Conservation (phyloP, 2,113 vertebrate species). For the Reinhardtius hippoglossoides region DNA sequence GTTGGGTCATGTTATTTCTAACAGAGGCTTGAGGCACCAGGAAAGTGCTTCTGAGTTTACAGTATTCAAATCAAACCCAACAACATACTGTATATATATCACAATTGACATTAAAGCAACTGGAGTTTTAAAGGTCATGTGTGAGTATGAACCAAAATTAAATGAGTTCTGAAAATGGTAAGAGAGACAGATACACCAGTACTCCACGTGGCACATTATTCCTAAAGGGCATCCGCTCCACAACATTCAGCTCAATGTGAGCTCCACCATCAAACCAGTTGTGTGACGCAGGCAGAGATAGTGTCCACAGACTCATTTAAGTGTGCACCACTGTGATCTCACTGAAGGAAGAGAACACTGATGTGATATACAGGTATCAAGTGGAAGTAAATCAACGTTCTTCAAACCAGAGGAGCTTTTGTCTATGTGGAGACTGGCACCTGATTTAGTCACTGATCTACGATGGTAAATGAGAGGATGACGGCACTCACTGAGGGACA, state of each 20-base stretch:
- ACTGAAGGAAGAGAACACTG: neutral
- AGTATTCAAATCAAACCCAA: slow-evolving; percentile 22
- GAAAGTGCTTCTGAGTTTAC: slow-evolving; percentile 2
- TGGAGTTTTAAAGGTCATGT: slow-evolving; percentile 44
- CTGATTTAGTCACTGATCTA: neutral
- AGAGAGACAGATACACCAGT: slow-evolving; percentile 10
- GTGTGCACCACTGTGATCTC: neutral
- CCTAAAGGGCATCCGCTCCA: slow-evolving; percentile 42
- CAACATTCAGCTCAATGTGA: slow-evolving; percentile 16
- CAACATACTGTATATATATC: slow-evolving; percentile 8
- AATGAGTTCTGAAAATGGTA: slow-evolving; percentile 29
- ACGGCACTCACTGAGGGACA: too few relatives aligned
- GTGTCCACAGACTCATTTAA: neutral
- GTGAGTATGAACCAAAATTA: slow-evolving; percentile 40
- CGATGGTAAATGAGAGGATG: too few relatives aligned
- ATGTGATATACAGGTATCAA: too few relatives aligned
- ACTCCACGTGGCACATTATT: slow-evolving; percentile 26
- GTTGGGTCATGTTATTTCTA: neutral
- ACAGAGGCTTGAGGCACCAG: neutral
- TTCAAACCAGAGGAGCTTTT: neutral
- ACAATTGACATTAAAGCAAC: slow-evolving; percentile 16
- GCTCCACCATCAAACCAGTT: slow-evolving; percentile 28
- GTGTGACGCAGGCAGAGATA: slow-evolving; percentile 2
- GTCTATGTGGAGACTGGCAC: neutral
- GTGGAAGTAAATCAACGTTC: too few relatives aligned